Conservation (phyloP, 2,113 vertebrate species). For the Shinisaurus crocodilurus region DNA sequence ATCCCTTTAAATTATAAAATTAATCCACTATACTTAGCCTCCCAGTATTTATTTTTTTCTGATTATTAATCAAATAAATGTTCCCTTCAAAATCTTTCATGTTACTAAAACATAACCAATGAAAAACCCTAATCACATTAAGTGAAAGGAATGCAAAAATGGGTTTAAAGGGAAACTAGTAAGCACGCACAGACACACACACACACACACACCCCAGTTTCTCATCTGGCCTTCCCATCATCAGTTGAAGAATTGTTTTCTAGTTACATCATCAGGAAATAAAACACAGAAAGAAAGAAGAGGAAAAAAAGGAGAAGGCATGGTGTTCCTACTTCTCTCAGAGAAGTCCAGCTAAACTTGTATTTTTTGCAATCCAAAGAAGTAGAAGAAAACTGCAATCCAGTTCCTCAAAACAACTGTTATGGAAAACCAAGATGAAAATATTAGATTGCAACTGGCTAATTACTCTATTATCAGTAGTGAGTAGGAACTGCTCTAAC, state of each 20-base stretch:
- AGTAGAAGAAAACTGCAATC: background rate
- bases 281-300: slow-evolving; percentile 74
- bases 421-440: slow-evolving; percentile 23
- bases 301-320: slow-evolving; percentile 46
- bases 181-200: background rate
- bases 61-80: slow-evolving; percentile 45
- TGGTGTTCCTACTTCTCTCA: slow-evolving; percentile 58
- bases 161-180: slow-evolving; percentile 71
- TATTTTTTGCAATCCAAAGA: slow-evolving; percentile 14
- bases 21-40: slow-evolving; percentile 55
- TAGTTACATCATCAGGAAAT: slow-evolving; percentile 87
- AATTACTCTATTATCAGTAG: slow-evolving; percentile 63
- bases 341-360: slow-evolving; percentile 45
- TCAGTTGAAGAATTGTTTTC: slow-evolving; percentile 83
- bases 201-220: slow-evolving; percentile 59
- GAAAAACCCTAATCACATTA: slow-evolving; percentile 68
- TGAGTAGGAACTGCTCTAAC: slow-evolving; percentile 71
- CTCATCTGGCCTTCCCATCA: slow-evolving; percentile 86
- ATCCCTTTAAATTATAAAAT: slow-evolving; percentile 50
- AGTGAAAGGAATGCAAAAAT: slow-evolving; percentile 67
- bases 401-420: background rate
- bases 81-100: slow-evolving; percentile 62
- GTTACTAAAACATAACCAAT: slow-evolving; percentile 69
- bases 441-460: slow-evolving; percentile 32
- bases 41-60: slow-evolving; percentile 9